A percentile compares a stretch with the other conserved stretches of the same genome.
Conservation (phyloP, 1,140 invertebrate species). For the Himalopsyche phryganea region DNA sequence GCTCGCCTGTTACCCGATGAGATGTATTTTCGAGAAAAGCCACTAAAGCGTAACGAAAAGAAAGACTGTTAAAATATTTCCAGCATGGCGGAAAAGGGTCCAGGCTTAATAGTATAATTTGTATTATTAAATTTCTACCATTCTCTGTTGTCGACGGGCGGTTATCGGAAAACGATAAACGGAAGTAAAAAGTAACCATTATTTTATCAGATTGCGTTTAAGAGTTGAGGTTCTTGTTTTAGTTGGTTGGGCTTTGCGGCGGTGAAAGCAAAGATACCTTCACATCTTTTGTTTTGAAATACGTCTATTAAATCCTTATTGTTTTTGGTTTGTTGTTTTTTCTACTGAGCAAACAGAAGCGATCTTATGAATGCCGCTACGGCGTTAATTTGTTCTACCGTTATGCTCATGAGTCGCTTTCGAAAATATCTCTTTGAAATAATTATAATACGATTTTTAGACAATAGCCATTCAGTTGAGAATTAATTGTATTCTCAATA, state of each 20-base stretch:
- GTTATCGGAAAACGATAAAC: constrained; percentile 25
- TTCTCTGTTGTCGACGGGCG: constrained; percentile 13
- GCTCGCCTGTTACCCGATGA: too few relatives aligned
- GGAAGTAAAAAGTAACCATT: constrained; percentile 4
- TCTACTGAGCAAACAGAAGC: not conserved
- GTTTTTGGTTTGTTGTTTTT: not conserved
- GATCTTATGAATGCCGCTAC: not conserved
- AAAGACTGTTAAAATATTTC: too few relatives aligned
- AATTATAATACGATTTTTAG: too few relatives aligned
- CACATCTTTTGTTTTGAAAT: constrained; percentile 1
- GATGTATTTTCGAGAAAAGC: too few relatives aligned
- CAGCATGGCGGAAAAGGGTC: too few relatives aligned
- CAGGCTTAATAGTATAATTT: constrained; percentile 1
- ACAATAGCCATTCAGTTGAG: too few relatives aligned
- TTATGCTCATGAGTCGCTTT: too few relatives aligned
- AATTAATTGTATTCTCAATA: too few relatives aligned
- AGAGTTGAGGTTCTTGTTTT: constrained; percentile 3
- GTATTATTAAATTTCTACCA: constrained; percentile 8
- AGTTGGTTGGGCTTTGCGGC: not conserved
- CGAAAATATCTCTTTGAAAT: too few relatives aligned
- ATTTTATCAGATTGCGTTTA: constrained; percentile 4
- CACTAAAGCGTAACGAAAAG: too few relatives aligned
- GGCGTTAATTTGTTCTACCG: too few relatives aligned
- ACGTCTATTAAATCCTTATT: not conserved
- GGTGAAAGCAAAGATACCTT: not conserved